These are phyloP conservation scores for Lycia hirtaria DNA, from an alignment of 2,888 invertebrate species.

Conservation along the genomic window DNA sequence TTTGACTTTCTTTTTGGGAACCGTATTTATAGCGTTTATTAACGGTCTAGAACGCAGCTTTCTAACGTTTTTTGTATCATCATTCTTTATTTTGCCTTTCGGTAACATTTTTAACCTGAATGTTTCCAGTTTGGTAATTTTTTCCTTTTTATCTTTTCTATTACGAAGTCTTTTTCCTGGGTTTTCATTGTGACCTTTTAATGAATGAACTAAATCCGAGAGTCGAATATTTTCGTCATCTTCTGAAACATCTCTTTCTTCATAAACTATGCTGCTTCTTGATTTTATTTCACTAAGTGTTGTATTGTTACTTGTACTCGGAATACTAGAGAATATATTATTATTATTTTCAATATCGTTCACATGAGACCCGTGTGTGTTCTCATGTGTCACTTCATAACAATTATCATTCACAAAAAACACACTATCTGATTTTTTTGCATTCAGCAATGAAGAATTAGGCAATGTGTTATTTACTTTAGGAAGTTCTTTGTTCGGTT, in stretches of 20 bases:
- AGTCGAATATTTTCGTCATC: background rate
- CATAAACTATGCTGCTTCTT: conserved; percentile 8
- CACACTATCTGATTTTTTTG: background rate
- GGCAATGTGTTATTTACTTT: background rate
- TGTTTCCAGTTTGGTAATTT: conserved; percentile 62
- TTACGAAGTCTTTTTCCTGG: background rate
- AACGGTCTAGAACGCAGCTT: conserved; percentile 43
- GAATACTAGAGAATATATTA: background rate
- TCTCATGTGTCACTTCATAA: background rate
- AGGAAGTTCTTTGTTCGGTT: background rate
- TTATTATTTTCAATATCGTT: background rate
- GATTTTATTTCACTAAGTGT: background rate
- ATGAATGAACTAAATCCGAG: background rate
- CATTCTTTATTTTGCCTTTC: conserved; percentile 62
- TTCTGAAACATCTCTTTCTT: background rate
- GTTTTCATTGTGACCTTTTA: conserved; percentile 1
- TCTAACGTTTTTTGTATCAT: conserved; percentile 34
- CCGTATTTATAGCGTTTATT: conserved; percentile 23
- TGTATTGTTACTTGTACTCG: background rate
- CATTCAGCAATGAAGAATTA: background rate
- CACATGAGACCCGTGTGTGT: background rate
- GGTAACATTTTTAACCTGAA: conserved; percentile 59
- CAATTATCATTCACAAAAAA: background rate
- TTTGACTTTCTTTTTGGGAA: conserved; percentile 34
- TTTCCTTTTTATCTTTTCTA: conserved; percentile 45